Evolutionary conservation across 2,797 vertebrate genomes (phyloP), one percentile per base, ranked within the genome.

Genomic region (Coluber constrictor): DNA sequence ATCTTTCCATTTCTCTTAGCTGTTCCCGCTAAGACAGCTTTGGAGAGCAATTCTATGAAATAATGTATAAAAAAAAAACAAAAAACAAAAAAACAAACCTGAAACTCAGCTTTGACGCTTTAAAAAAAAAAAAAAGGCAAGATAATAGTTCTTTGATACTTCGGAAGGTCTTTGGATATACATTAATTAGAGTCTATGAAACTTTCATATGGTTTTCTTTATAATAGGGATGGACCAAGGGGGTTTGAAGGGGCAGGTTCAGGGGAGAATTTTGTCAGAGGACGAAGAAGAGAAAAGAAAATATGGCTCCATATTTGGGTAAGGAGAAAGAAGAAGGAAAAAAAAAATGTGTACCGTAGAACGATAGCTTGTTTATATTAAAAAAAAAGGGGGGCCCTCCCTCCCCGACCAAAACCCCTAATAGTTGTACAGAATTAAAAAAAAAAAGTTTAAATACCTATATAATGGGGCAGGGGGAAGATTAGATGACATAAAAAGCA

Each of bases 391-490:
- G 25, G 57, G 0, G 97, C 96, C 97, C 97, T 98, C 98, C 16
- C 94, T 98, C 98, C 98, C 59, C 94, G 98, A 70, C 98, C 98
- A 98, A 98, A 98, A 98, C 97, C 96, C 97, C 96, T 98, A 97
- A 98, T 98, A 98, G 98, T 97, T 98, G 98, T 98, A 98, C 97
- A 99, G 98, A 97, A 98, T 99, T 98, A 97, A 97, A 98, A 98
- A 98, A n/a, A n/a, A 97, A 98, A 98, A 98, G 98, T 97, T 99
- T 99, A 98, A 98, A 98, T 99, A 99, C 98, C 98, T 98, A 98
- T 99, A 99, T 98, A 96, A 98, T 97, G 98, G 98, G 92, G 47
- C 32, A 66, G 63, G 98, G 98, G 98, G 98, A 96, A 97, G 97
- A 97, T 97, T 97, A 97, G 97, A 98, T 95, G 96, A 96, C 97